Evolutionary conservation across 2,113 vertebrate genomes (phyloP).

Genomic region (Xiphorhynchus elegans): DNA sequence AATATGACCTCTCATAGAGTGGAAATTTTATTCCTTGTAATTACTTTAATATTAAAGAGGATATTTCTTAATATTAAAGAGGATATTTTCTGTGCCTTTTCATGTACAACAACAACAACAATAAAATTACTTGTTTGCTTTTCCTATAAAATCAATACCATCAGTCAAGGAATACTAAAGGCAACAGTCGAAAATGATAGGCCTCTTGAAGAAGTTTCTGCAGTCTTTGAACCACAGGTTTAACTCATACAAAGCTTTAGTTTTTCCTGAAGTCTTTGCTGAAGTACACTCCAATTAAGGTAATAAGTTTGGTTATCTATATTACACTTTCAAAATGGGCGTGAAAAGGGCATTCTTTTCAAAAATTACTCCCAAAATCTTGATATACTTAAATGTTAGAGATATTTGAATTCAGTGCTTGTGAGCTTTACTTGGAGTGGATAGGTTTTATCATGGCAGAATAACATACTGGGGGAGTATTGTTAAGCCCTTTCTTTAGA

Average conservation of each 20-base stretch:
- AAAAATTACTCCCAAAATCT: slow-evolving; percentile 12
- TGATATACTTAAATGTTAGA: neutral
- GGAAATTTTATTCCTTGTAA: neutral
- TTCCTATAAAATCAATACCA: neutral
- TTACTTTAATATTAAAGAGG: neutral
- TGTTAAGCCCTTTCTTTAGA: neutral
- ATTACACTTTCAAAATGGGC: slow-evolving; percentile 12
- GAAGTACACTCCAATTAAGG: slow-evolving; percentile 15
- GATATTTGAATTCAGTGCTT: neutral
- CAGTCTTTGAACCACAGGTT: neutral
- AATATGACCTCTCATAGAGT: neutral
- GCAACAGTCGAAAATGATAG: neutral
- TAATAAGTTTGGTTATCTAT: slow-evolving; percentile 30
- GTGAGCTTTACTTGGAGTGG: neutral
- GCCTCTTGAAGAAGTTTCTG: neutral
- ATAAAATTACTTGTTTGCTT: neutral
- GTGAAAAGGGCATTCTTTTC: neutral
- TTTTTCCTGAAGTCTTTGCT: slow-evolving; percentile 39
- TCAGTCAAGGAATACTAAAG: slow-evolving; percentile 22
- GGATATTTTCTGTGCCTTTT: neutral
- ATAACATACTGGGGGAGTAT: neutral
- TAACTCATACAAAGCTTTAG: neutral
- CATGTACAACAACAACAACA: neutral
- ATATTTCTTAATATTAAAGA: neutral
- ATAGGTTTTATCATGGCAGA: neutral